A percentile compares a stretch with the other conserved stretches of the same genome.
phyloP scores from a whole-genome alignment of 2,888 invertebrate genomes.

The Lamellibrachia columna region DNA sequence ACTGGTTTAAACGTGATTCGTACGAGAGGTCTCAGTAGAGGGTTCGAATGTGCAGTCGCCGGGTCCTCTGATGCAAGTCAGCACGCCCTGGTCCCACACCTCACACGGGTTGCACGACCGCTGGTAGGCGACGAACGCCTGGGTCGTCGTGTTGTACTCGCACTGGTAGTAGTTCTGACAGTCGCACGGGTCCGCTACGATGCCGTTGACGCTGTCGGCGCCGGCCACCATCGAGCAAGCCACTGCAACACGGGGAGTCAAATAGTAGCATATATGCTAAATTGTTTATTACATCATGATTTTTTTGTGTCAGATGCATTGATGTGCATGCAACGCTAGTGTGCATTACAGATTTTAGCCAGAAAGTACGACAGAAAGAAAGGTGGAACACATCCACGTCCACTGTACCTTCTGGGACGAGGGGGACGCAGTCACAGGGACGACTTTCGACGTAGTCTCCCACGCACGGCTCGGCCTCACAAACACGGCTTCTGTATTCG shows the following conservation, averaged over 20 bases:
- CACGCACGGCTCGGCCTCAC: slow-evolving; percentile 13
- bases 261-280: not conserved
- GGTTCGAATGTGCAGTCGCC: not conserved
- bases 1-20: too few species aligned
- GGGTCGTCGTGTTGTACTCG: slow-evolving; percentile 14
- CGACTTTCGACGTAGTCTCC: not conserved
- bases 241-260: not conserved
- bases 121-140: not conserved
- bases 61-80: not conserved
- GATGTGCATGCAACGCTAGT: not conserved
- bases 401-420: not conserved
- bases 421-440: not conserved
- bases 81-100: not conserved
- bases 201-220: slow-evolving; percentile 7
- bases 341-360: not conserved
- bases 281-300: not conserved
- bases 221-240: slow-evolving; percentile 21
- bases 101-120: slow-evolving; percentile 20
- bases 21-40: too few species aligned
- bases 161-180: slow-evolving; percentile 17
- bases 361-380: not conserved
- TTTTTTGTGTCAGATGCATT: not conserved
- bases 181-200: slow-evolving; percentile 22
- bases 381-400: not conserved
- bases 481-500: slow-evolving; percentile 18